Conservation (phyloP, 2,888 invertebrate genomes). For the Laspeyria flexula region DNA sequence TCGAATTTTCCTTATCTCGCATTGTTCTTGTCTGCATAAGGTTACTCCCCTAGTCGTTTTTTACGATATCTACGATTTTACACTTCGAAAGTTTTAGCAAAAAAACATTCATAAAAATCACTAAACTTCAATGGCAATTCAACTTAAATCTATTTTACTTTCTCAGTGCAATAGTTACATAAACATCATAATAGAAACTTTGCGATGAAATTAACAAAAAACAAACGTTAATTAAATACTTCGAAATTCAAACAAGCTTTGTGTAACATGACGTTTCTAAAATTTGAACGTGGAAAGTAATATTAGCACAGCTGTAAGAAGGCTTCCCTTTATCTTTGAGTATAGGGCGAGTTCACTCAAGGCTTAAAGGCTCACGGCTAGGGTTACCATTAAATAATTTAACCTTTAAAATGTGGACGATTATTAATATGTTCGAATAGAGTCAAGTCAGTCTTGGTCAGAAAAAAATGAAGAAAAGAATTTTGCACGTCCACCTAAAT, state of each 20-base stretch:
- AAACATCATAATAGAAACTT: neutral
- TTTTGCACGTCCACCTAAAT: too few relatives aligned
- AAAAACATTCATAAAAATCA: too few relatives aligned
- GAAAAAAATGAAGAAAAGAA: too few relatives aligned
- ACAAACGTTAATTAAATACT: conserved; percentile 9
- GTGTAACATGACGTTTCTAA: conserved; percentile 19
- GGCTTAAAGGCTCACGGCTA: conserved; percentile 34
- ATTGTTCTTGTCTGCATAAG: too few relatives aligned
- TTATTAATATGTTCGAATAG: neutral
- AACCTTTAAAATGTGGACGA: neutral
- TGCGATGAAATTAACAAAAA: conserved; percentile 6
- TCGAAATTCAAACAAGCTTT: conserved; percentile 15
- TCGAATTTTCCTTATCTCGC: too few relatives aligned
- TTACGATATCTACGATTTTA: too few relatives aligned
- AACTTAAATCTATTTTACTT: too few relatives aligned
- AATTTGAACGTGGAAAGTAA: conserved; percentile 31
- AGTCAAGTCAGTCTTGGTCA: too few relatives aligned
- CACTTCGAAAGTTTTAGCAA: too few relatives aligned
- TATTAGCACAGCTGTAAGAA: conserved; percentile 38
- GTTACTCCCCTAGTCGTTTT: too few relatives aligned
- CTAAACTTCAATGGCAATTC: too few relatives aligned
- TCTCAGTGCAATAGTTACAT: too few relatives aligned
- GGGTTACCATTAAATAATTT: neutral
- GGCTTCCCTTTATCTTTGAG: conserved; percentile 35
- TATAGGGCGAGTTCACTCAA: conserved; percentile 37